Evolutionary conservation across 2,797 vertebrate genomes (phyloP).

Genomic region (Sebastes minor): DNA sequence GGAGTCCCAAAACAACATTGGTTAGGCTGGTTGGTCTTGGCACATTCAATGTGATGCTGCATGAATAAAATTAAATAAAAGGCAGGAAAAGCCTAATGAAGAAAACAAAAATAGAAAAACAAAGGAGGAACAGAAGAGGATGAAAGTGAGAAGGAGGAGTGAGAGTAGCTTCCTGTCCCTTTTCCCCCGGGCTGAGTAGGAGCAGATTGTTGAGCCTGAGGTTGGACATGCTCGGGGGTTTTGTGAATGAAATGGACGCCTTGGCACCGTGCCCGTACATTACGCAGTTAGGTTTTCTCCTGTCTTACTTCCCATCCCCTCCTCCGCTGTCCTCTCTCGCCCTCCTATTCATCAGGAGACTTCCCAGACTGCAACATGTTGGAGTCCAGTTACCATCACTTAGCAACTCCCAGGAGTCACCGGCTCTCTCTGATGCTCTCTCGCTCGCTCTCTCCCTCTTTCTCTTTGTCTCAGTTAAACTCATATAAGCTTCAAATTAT

Average conservation of each 20-base stretch:
- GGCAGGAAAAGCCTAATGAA: neutral
- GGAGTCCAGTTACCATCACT: slow-evolving; percentile 78
- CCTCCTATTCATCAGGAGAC: slow-evolving; percentile 74
- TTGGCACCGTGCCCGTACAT: slow-evolving; percentile 62
- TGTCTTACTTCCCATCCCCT: slow-evolving; percentile 43
- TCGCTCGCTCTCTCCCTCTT: neutral
- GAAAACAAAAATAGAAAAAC: neutral
- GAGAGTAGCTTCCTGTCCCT: slow-evolving; percentile 23
- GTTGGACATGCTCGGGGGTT: slow-evolving; percentile 63
- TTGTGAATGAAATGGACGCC: slow-evolving; percentile 81
- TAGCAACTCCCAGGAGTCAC: slow-evolving; percentile 67
- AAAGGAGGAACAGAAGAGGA: neutral
- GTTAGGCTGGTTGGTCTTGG: slow-evolving; percentile 11
- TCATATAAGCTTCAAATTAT: slow-evolving; percentile 1
- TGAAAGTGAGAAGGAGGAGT: slow-evolving; percentile 2
- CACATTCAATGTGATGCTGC: slow-evolving; percentile 8
- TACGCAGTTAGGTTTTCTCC: slow-evolving; percentile 55
- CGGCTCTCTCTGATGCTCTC: slow-evolving; percentile 15
- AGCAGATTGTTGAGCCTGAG: slow-evolving; percentile 52
- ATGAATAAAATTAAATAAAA: slow-evolving; percentile 10
- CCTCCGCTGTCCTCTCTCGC: slow-evolving; percentile 37
- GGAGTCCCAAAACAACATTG: slow-evolving; percentile 32
- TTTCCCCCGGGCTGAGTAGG: slow-evolving; percentile 33
- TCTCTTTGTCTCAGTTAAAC: neutral
- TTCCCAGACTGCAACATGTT: slow-evolving; percentile 77